Conservation (phyloP, 2,797 vertebrate species). For the Gorsachius magnificus region DNA sequence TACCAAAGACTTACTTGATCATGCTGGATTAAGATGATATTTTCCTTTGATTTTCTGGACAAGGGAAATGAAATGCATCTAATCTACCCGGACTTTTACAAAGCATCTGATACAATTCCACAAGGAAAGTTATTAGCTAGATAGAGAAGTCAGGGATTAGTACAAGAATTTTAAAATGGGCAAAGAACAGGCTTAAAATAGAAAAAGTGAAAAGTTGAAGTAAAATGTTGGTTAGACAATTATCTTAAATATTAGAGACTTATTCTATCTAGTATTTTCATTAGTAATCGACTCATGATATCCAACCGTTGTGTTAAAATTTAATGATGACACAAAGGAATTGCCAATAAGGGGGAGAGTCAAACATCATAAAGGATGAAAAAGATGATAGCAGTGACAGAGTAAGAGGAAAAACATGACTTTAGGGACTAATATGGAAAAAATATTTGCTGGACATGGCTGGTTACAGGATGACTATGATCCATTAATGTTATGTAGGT, state of each 20-base stretch:
- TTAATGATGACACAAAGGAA: neutral
- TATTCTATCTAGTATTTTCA: neutral
- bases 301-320: neutral
- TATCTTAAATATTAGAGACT: neutral
- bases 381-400: neutral
- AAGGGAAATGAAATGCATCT: neutral
- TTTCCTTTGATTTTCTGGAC: conserved; percentile 16
- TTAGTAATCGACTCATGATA: neutral
- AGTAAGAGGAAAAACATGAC: neutral
- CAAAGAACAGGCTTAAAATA: neutral
- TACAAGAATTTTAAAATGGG: neutral
- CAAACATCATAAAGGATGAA: neutral
- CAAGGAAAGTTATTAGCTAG: conserved; percentile 5
- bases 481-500: neutral
- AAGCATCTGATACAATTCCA: neutral
- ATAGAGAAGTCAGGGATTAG: neutral
- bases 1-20: neutral
- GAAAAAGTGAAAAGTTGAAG: neutral
- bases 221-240: neutral
- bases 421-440: neutral
- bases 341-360: neutral
- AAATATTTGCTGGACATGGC: neutral
- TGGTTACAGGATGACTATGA: neutral
- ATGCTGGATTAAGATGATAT: neutral
- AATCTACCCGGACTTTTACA: conserved; percentile 1